These are phyloP conservation scores for Willowsia nigromaculata DNA, from an alignment of 2,888 invertebrate species.

Conservation along the genomic window DNA sequence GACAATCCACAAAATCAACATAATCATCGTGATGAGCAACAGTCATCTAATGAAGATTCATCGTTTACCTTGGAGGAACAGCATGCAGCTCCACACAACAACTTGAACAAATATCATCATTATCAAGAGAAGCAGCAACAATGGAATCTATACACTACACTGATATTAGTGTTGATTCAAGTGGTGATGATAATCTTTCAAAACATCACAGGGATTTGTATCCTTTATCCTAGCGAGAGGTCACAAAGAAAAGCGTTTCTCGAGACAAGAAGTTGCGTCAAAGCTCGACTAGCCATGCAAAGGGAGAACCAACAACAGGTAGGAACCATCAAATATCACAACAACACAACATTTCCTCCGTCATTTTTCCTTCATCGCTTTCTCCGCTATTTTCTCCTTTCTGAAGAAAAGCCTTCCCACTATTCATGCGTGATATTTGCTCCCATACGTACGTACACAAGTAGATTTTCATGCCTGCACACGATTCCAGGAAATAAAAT, in stretches of 20 bases:
- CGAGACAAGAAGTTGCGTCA: constrained; percentile 96
- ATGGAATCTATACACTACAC: constrained; percentile 60
- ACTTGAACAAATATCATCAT: background rate
- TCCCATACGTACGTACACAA: background rate
- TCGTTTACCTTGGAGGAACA: background rate
- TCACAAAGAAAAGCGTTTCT: constrained; percentile 92
- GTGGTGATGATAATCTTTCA: constrained; percentile 68
- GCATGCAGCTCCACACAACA: background rate
- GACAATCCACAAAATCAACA: background rate
- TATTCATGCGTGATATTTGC: background rate
- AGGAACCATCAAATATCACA: too few species aligned
- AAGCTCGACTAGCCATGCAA: constrained; percentile 93
- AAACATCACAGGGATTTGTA: constrained; percentile 66
- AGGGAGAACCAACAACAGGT: constrained; percentile 98
- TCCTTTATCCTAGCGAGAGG: constrained; percentile 58
- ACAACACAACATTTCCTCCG: background rate
- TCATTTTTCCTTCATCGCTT: background rate
- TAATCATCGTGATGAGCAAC: background rate
- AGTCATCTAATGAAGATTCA: background rate
- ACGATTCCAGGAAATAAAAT: background rate
- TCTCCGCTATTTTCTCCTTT: too few species aligned
- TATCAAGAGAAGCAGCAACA: background rate
- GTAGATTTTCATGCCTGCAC: background rate
- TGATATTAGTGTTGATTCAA: constrained; percentile 57
- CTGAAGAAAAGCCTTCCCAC: background rate